Evolutionary conservation across 2,888 invertebrate genomes (phyloP).

Genomic region (Pandemis corylana): DNA sequence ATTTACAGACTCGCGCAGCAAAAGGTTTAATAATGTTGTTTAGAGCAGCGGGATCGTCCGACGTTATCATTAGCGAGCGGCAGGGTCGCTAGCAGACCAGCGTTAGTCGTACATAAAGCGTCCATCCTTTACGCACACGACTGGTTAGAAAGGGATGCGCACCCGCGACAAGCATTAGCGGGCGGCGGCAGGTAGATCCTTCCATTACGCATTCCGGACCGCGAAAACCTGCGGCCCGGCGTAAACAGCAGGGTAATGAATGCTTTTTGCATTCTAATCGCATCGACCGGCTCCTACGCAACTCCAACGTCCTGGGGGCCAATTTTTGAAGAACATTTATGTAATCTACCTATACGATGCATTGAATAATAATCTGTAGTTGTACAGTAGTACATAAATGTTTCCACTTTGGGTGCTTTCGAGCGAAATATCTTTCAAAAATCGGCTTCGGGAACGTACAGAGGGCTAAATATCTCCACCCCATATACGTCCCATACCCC

Average conservation of each 20-base stretch:
- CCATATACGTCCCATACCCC: too few relatives aligned
- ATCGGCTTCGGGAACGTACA: too few relatives aligned
- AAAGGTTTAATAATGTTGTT: slow-evolving; percentile 34
- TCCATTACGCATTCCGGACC: slow-evolving; percentile 54
- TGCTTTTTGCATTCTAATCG: slow-evolving; percentile 47
- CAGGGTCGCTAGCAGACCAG: not conserved
- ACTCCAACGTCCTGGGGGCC: not conserved
- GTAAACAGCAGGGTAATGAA: slow-evolving; percentile 49
- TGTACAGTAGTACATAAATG: too few relatives aligned
- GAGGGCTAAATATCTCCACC: too few relatives aligned
- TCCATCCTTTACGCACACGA: not conserved
- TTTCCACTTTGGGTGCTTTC: too few relatives aligned
- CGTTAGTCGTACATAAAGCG: not conserved
- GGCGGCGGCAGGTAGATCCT: slow-evolving; percentile 47
- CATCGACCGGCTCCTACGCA: slow-evolving; percentile 26
- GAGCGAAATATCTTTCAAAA: too few relatives aligned
- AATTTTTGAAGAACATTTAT: too few relatives aligned
- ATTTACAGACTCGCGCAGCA: slow-evolving; percentile 10
- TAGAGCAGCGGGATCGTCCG: slow-evolving; percentile 22
- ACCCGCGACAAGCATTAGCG: not conserved
- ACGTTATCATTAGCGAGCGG: slow-evolving; percentile 26
- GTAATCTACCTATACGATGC: too few relatives aligned
- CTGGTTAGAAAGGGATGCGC: not conserved
- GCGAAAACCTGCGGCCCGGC: slow-evolving; percentile 19
- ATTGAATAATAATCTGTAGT: too few relatives aligned